Evolutionary conservation across 2,797 vertebrate species (phyloP).

Genomic region (Phoebastria nigripes): DNA sequence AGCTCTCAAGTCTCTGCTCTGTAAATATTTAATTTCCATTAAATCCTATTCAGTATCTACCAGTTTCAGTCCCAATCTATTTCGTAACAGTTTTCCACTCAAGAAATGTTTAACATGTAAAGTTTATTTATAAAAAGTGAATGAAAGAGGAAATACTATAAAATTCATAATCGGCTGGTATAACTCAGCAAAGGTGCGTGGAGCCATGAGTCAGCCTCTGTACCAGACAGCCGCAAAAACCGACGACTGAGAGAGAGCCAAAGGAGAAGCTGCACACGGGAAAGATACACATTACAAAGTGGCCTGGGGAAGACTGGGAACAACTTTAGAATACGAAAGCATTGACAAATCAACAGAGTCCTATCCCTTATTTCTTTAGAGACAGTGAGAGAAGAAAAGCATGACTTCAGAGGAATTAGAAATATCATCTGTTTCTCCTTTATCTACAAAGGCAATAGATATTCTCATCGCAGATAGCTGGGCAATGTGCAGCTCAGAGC

Average conservation of each 20-base stretch:
- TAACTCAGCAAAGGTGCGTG: neutral
- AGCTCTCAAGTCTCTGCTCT: neutral
- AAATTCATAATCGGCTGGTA: rapidly evolving
- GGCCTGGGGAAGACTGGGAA: neutral
- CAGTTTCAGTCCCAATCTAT: neutral
- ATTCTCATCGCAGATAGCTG: neutral
- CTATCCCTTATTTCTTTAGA: neutral
- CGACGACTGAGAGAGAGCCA: neutral
- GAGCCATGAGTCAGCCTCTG: neutral
- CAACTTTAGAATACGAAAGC: neutral
- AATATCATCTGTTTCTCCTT: neutral
- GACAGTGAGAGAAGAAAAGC: neutral
- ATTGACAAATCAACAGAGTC: rapidly evolving
- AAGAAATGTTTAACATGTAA: neutral
- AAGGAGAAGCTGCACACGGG: rapidly evolving
- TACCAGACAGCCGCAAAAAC: neutral
- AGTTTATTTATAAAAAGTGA: neutral
- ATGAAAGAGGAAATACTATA: neutral
- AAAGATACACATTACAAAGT: rapidly evolving
- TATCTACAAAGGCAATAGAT: neutral
- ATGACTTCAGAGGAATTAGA: neutral
- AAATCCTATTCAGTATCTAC: neutral
- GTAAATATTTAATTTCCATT: neutral
- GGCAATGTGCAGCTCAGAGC: neutral
- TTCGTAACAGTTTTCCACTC: neutral